Conservation (phyloP, 2,113 vertebrate species). For the Xenopus tropicalis region DNA sequence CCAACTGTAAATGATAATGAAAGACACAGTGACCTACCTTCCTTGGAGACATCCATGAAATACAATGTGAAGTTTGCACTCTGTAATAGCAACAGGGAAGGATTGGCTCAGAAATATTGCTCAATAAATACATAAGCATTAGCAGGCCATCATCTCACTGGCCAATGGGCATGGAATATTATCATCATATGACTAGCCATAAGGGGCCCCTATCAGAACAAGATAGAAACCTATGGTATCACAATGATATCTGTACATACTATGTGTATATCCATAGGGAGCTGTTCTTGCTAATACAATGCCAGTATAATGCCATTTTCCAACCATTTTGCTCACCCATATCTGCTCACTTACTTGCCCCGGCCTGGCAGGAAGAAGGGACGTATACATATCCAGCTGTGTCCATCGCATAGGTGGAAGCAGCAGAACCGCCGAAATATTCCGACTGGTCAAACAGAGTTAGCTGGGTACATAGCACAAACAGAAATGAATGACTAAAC, state of each 20-base stretch:
- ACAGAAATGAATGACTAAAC: neutral
- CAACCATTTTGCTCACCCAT: too few relatives aligned
- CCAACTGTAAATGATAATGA: too few relatives aligned
- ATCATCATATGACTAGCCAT: too few relatives aligned
- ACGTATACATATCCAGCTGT: conserved; percentile 27
- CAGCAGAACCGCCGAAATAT: conserved; percentile 11
- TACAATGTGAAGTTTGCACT: conserved; percentile 23
- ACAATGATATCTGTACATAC: too few relatives aligned
- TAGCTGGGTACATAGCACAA: conserved; percentile 3
- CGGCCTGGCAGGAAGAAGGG: conserved; percentile 21
- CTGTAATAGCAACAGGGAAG: neutral
- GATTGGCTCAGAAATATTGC: neutral
- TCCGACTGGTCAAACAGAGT: conserved; percentile 20
- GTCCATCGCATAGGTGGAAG: conserved; percentile 28
- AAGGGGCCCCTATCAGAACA: too few relatives aligned
- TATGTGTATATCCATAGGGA: too few relatives aligned
- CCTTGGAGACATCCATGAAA: conserved; percentile 33
- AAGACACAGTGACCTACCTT: neutral
- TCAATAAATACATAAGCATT: too few relatives aligned
- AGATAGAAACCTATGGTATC: too few relatives aligned
- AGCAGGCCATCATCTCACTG: too few relatives aligned
- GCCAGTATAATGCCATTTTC: too few relatives aligned
- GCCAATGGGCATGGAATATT: too few relatives aligned
- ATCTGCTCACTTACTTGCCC: conserved; percentile 5
- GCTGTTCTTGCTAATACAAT: too few relatives aligned